Evolutionary conservation across 2,888 invertebrate genomes (phyloP), one percentile per base, ranked within the genome.

Genomic region (Caenorhabditis doughertyi): DNA sequence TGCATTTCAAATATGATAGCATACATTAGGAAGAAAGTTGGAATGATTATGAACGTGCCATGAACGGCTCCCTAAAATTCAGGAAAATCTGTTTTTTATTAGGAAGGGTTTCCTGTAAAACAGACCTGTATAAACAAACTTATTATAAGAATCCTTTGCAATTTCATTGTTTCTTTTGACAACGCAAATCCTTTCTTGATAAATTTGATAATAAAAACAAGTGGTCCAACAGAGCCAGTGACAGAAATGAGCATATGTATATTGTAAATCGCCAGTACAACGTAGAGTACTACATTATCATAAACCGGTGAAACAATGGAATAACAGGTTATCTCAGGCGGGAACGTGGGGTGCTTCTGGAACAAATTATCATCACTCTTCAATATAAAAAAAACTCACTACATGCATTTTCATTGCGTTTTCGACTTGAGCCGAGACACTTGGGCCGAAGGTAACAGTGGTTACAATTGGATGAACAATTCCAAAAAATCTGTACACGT

Each of bases 121-220:
- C n/a, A n/a, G n/a, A 70, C 70, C 47, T 70, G 70, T 5, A 70
- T 70, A 32, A 58, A 70, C 13, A 70, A 29, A 32, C 70, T 70
- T 1, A 70, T 13, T 2, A 70, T 44, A 25, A 70, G 13, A 42
- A 56, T 70, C 13, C 21, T n/a, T 18, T 70, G 70, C 9, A 70
- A 13, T 16, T 29, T 29, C 13, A 18, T n/a, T 2, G 56, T 70
- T 29, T 25, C 13, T 7, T 1, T 13, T 18, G 70, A 70, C 1
- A 35, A 53, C 39, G 4, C 35, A 51, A 16, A 27, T 7, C 21
- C 13, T 47, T 47, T 47, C 18, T 18, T 47, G 11, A 47, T 47
- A 8, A 47, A 47, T 8, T 13, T 47, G 18, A 47, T 18, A 13
- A 47, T 47, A 47, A 5, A 47, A 47, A 47, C 5, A 3, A 47